A percentile compares a stretch with the other conserved stretches of the same genome.
These are phyloP conservation scores for Salminus brasiliensis DNA, from an alignment of 2,113 vertebrate species.

Conservation along the genomic window DNA sequence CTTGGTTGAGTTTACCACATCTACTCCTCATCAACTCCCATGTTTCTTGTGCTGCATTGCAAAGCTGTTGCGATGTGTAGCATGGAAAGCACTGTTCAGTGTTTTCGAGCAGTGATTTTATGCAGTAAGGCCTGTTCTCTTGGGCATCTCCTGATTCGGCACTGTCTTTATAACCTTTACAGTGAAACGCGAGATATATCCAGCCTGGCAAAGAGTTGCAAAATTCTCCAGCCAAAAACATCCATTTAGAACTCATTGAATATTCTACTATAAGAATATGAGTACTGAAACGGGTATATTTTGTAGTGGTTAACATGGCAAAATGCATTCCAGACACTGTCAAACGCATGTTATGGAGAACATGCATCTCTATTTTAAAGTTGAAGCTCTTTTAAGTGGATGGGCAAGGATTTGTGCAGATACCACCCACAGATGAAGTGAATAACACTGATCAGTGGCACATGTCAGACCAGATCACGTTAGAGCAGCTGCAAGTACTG, in stretches of 20 bases:
- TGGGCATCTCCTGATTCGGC: slow-evolving; percentile 36
- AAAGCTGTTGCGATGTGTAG: slow-evolving; percentile 17
- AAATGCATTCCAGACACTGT: neutral
- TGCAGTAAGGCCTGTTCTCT: slow-evolving; percentile 33
- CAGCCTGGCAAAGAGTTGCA: slow-evolving; percentile 36
- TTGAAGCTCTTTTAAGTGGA: neutral
- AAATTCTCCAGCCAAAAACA: slow-evolving; percentile 25
- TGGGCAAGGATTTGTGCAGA: neutral
- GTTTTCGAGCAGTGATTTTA: slow-evolving; percentile 6
- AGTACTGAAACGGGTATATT: neutral
- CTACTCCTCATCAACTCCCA: neutral
- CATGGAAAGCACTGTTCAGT: neutral
- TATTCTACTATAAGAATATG: slow-evolving; percentile 4
- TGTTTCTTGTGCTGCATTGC: slow-evolving; percentile 3
- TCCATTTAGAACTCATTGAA: neutral
- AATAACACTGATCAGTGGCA: too few relatives aligned
- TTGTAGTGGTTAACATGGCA: neutral
- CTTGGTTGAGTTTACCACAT: slow-evolving; percentile 35
- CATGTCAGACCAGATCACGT: too few relatives aligned
- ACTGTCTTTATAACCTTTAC: slow-evolving; percentile 22
- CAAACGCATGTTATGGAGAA: too few relatives aligned
- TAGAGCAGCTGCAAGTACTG: too few relatives aligned
- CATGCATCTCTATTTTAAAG: too few relatives aligned
- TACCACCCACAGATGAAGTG: too few relatives aligned
- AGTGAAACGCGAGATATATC: slow-evolving; percentile 45